A percentile compares a stretch with the other conserved stretches of the same genome.
These are phyloP conservation scores for Columba guinea DNA, from an alignment of 2,797 vertebrate genomes.

Conservation along the genomic window DNA sequence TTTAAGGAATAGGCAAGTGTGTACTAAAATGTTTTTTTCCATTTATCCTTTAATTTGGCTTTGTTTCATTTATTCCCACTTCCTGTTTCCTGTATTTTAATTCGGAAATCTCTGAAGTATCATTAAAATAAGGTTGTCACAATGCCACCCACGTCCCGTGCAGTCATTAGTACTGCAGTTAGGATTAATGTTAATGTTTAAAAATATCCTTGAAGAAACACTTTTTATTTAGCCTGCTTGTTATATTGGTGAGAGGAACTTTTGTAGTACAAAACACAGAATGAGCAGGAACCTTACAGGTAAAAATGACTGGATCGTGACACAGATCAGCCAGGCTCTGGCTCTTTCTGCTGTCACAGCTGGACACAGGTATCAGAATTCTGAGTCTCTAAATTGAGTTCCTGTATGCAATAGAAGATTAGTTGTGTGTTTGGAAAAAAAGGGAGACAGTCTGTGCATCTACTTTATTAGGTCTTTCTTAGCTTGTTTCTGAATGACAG, in stretches of 20 bases:
- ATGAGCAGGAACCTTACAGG: background rate
- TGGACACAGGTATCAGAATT: background rate
- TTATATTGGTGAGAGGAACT: background rate
- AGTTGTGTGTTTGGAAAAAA: background rate
- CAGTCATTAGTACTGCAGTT: background rate
- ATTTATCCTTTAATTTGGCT: conserved; percentile 28
- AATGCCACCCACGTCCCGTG: background rate
- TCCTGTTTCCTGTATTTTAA: conserved; percentile 43
- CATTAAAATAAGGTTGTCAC: conserved; percentile 9
- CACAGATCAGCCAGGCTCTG: background rate
- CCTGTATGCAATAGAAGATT: background rate
- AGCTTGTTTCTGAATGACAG: conserved; percentile 17
- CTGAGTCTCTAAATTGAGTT: background rate
- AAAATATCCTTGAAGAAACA: background rate
- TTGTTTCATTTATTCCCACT: conserved; percentile 24
- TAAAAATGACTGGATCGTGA: background rate
- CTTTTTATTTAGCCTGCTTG: background rate
- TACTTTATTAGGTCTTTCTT: conserved; percentile 15
- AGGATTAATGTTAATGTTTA: background rate
- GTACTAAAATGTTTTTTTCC: conserved; percentile 1
- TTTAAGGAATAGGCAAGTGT: background rate
- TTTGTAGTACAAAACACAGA: background rate
- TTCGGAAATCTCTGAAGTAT: conserved; percentile 38
- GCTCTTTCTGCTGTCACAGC: background rate
- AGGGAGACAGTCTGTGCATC: background rate